Base-by-base conservation (phyloP, 2,797 vertebrate species). In the Selene dorsalis region DNA sequence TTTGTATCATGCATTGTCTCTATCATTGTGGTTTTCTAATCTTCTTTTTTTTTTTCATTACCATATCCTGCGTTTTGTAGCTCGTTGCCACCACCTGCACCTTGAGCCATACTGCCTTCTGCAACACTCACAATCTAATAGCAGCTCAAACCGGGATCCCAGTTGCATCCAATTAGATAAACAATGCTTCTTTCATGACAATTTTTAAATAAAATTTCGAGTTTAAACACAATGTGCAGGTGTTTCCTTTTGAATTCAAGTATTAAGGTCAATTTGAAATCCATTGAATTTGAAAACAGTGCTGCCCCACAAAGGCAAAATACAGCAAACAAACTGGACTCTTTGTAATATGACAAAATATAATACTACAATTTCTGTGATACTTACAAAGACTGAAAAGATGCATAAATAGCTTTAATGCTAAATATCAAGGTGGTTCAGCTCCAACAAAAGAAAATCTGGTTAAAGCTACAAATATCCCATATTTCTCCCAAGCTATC, bases 41-140 rank as follows among this genome's bases (percentile, higher is more conserved):
- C 13, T 6, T 69, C 22, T 26, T 30, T 1, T 60, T 16, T 67
- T 61, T 82, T 59, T 43, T 35, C 32, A 45, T 35, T 9, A 20
- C 4, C 18, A 17, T 17, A 43, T 20, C 0, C 18, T 53, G 20
- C 39, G 47, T 56, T 60, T 72, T 50, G 32, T 11, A 43, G 24
- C 52, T 77, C 22, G 53, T 65, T 48, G 45, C 52, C 52, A 9
- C 35, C 30, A 50, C 14, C 28, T 48, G 32, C 38, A 66, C 48
- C 48, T 60, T 69, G 18, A 63, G 52, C 38, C 20, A 58, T 16
- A 70, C 26, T 0, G 4, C 20, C 2, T 6, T 55, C 45, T 20
- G 58, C 38, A 38, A 16, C 22, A 14, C 7, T 35, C 32, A 24
- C 8, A 53, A 14, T 28, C 28, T 53, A 24, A 26, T 16, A 7